Evolutionary conservation across 1,140 invertebrate genomes (phyloP), one percentile per base, ranked within the genome.

Genomic region (Drosophila obscura): DNA sequence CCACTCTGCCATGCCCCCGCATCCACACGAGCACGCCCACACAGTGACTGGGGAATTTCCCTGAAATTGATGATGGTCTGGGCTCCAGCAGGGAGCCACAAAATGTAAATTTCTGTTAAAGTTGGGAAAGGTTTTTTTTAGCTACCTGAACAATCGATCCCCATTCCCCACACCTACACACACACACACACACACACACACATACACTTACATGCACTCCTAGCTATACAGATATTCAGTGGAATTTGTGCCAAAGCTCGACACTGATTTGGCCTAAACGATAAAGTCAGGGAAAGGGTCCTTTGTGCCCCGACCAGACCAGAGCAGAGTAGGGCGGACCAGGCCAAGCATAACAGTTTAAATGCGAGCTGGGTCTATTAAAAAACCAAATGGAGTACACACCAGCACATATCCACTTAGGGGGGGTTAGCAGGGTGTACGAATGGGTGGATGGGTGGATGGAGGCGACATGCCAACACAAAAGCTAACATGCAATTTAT

Each of bases 401-500:
- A 73, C 74, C 74, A 44, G 56, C 53, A 73, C 73, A 69, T 51
- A 65, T 74, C 64, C 69, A 64, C 63, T 61, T 59, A 59, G 51
- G 5, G 31, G 24, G 0, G 15, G 28, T 15, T 2, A 2, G 16
- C 5, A 5, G 16, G 46, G 9, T 19, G 19, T 19, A 1, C 19
- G 19, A 19, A 19, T 24, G n/a, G 1, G 22, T 4, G 15, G 8
- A 4, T 0, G 15, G 43, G 11, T n/a, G 3, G 11, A 6, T 19
- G 39, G 13, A n/a, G 41, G 24, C 62, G 58, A 62, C 59, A 48
- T 51, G 58, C 67, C 55, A 50, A 74, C 71, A 80, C 44, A 69
- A 76, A 87, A 88, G 82, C 83, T 78, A 88, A 87, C 82, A 87
- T 87, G 82, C 82, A 87, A 87, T 87, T 88, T 87, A 88, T 87